phyloP scores from a whole-genome alignment of 1,140 invertebrate species.

The Vanessa tameamea region DNA sequence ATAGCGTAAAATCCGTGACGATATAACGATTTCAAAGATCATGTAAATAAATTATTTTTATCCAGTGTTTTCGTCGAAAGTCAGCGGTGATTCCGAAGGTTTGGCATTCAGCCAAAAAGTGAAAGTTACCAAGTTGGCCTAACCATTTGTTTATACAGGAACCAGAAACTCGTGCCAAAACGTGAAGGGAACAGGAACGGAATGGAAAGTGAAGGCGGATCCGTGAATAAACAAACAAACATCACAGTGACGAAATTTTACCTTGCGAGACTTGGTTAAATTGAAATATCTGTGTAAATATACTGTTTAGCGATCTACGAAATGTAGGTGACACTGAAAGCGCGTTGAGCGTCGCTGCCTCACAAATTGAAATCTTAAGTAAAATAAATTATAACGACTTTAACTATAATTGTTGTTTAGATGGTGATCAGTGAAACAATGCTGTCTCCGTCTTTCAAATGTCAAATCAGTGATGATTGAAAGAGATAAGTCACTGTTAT shows the following conservation, averaged over 20 bases:
- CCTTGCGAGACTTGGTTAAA: slow-evolving; percentile 43
- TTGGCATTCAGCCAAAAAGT: slow-evolving; percentile 67
- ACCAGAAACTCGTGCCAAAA: slow-evolving; percentile 50
- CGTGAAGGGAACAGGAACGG: slow-evolving; percentile 45
- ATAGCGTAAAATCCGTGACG: slow-evolving; percentile 16
- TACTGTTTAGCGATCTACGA: slow-evolving; percentile 49
- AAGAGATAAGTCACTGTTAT: too few relatives aligned
- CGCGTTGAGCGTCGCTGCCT: neutral
- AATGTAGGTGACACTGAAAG: slow-evolving; percentile 25
- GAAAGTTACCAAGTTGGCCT: slow-evolving; percentile 70
- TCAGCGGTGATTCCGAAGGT: slow-evolving; percentile 48
- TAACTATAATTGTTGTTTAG: too few relatives aligned
- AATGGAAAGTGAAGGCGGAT: slow-evolving; percentile 64
- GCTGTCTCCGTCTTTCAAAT: too few relatives aligned
- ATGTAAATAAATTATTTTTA: slow-evolving; percentile 58
- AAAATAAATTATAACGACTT: neutral
- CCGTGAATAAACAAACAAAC: slow-evolving; percentile 65
- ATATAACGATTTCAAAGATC: slow-evolving; percentile 25
- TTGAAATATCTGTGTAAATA: slow-evolving; percentile 52
- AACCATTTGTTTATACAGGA: slow-evolving; percentile 69
- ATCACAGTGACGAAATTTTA: slow-evolving; percentile 41
- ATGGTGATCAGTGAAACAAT: too few relatives aligned
- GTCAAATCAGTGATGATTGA: too few relatives aligned
- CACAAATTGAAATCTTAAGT: slow-evolving; percentile 2
- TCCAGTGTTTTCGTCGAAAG: slow-evolving; percentile 56